phyloP scores from a whole-genome alignment of 2,797 vertebrate genomes.

The Petrocephalus schoutedeni region DNA sequence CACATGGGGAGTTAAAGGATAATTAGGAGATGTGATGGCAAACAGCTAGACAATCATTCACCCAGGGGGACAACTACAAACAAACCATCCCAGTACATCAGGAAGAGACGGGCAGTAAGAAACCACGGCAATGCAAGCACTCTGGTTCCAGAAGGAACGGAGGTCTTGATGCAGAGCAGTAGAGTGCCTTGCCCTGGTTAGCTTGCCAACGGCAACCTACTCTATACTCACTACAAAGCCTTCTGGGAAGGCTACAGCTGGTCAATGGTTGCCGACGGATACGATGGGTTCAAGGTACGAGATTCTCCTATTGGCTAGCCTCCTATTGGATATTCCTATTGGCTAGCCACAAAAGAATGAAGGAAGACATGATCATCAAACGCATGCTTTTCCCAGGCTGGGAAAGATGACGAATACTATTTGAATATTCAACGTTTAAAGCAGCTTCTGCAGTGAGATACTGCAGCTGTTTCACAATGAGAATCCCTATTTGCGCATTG shows the following conservation, averaged over 20 bases:
- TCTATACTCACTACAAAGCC: not conserved
- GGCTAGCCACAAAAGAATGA: not conserved
- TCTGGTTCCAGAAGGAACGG: not conserved
- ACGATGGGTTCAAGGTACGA: not conserved
- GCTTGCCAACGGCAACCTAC: not conserved
- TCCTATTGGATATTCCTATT: not conserved
- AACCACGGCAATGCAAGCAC: not conserved
- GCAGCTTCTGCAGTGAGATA: not conserved
- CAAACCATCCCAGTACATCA: not conserved
- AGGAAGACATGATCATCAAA: not conserved
- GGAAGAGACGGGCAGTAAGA: not conserved
- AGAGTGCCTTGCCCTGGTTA: not conserved
- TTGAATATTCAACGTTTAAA: not conserved
- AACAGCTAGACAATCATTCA: not conserved
- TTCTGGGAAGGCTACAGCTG: not conserved
- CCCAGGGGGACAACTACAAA: not conserved
- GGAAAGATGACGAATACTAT: not conserved
- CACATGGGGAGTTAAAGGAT: conserved; percentile 1
- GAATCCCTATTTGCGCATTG: conserved; percentile 9
- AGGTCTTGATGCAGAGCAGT: not conserved
- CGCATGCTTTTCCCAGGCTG: not conserved
- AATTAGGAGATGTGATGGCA: not conserved
- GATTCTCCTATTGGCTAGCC: not conserved
- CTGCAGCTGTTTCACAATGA: not conserved
- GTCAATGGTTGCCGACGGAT: not conserved